A percentile compares a stretch with the other conserved stretches of the same genome.
Evolutionary conservation across 2,888 invertebrate species (phyloP).

Genomic region (Sclerodermus sp.): DNA sequence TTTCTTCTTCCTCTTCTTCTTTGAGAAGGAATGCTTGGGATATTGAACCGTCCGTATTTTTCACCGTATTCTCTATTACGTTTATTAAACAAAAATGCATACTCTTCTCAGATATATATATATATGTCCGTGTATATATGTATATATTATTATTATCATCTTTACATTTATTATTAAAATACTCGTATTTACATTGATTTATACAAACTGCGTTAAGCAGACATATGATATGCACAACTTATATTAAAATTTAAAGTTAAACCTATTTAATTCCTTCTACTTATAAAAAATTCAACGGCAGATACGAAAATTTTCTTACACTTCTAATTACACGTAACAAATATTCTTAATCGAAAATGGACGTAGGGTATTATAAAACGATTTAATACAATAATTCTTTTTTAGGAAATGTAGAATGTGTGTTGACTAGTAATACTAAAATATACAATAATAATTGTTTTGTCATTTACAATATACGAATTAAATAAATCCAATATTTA

Average conservation of each 20-base stretch:
- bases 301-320: neutral
- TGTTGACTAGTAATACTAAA: slow-evolving; percentile 32
- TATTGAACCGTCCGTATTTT: too few relatives aligned
- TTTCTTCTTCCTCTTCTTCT: neutral
- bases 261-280: neutral
- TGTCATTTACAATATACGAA: slow-evolving; percentile 15
- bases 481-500: slow-evolving; percentile 28
- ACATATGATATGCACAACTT: slow-evolving; percentile 8
- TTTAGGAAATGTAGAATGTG: too few relatives aligned
- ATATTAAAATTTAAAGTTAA: slow-evolving; percentile 5
- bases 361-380: neutral
- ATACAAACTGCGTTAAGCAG: slow-evolving; percentile 25
- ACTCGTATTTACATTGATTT: slow-evolving; percentile 46
- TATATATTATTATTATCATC: slow-evolving; percentile 29
- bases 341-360: neutral
- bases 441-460: slow-evolving; percentile 23
- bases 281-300: neutral
- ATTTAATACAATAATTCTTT: slow-evolving; percentile 9
- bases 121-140: slow-evolving; percentile 22
- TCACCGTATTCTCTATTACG: neutral
- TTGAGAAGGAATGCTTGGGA: too few relatives aligned
- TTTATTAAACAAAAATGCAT: too few relatives aligned
- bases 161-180: slow-evolving; percentile 33
- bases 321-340: neutral
- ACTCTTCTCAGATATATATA: too few relatives aligned